These are phyloP conservation scores for Baccha elongata DNA, from an alignment of 2,888 invertebrate genomes.

Conservation along the genomic window DNA sequence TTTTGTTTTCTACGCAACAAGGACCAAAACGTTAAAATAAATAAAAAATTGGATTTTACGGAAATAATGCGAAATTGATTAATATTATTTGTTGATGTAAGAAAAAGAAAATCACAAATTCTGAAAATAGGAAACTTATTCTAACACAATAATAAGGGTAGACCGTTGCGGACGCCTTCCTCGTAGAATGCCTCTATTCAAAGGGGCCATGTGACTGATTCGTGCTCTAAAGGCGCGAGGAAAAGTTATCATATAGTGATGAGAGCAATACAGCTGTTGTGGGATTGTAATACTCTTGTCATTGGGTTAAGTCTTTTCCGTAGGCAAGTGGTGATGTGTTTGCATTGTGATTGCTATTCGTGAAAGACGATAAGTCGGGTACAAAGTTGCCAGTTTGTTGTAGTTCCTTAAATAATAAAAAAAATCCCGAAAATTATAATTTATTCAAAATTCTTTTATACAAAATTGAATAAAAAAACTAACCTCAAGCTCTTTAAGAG, in stretches of 20 bases:
- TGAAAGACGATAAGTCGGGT: slow-evolving; percentile 58
- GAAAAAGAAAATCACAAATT: slow-evolving; percentile 66
- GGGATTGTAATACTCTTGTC: slow-evolving; percentile 72
- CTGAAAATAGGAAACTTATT: slow-evolving; percentile 47
- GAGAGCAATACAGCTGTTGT: slow-evolving; percentile 65
- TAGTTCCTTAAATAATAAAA: slow-evolving; percentile 28
- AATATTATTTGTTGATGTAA: slow-evolving; percentile 4
- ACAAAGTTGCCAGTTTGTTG: slow-evolving; percentile 56
- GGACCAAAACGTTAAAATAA: slow-evolving; percentile 52
- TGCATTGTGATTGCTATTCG: slow-evolving; percentile 67
- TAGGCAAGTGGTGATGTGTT: slow-evolving; percentile 72
- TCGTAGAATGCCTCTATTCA: slow-evolving; percentile 45
- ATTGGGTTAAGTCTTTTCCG: slow-evolving; percentile 69
- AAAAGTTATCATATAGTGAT: slow-evolving; percentile 69
- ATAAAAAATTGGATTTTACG: slow-evolving; percentile 41
- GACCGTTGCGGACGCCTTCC: slow-evolving; percentile 32
- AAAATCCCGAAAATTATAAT: not conserved
- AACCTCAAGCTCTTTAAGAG: slow-evolving; percentile 82
- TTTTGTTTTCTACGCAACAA: slow-evolving; percentile 45
- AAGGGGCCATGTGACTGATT: slow-evolving; percentile 42
- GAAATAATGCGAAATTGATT: slow-evolving; percentile 64
- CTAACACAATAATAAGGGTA: slow-evolving; percentile 24
- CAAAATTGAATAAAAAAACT: slow-evolving; percentile 1
- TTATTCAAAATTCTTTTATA: not conserved
- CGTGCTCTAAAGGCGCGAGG: slow-evolving; percentile 64